Evolutionary conservation across 64 coral and sea anemone species (phyloP), one percentile per base, ranked within the genome.

Genomic region (Montipora foliosa): DNA sequence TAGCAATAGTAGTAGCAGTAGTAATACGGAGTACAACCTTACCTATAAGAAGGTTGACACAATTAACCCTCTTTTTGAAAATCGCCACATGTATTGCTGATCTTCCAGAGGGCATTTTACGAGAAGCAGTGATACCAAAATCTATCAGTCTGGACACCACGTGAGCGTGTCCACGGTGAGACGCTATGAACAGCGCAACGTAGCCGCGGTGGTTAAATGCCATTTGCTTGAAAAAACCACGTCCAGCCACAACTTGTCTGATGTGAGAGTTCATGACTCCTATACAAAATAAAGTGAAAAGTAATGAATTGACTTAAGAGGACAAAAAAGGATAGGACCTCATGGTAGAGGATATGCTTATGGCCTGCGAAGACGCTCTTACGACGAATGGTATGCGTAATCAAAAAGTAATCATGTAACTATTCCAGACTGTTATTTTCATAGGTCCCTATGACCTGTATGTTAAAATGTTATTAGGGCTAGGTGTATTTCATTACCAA

Each of bases 1-100:
- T 37, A 37, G 29, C 29, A 37, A 37, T 37, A 37, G 53, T 57
- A 57, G 3, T 57, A 7, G 53, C 5, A 57, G 53, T 57, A 7
- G 53, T 57, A 57, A 57, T 5, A 57, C 53, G 1, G 11, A 8
- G 53, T 57, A 6, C 0, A 21, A 71, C 87, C 93, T 80, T 7
- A 98, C 96, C 96, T 8, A 98, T 69, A 45, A 98, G 74, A 52
- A 95, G 44, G 55, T 74, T 98, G 8, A 98, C 76, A 74, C 96
- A 98, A 3, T 93, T 89, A 5, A 98, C 64, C 16, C 88, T 93
- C 25, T 45, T 69, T 0, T 79, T 94, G 55, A 84, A 62, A 8
- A 98, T 89, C 45, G 96, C 96, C 10, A 92, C 74, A 73, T 98
- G 96, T 17, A 95, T 94, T 48, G 96, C 83, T 20, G 96, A 98